A percentile compares a stretch with the other conserved stretches of the same genome.
phyloP scores from a whole-genome alignment of 53 echinoderm and acorn worm genomes.

The Luidia sarsii region DNA sequence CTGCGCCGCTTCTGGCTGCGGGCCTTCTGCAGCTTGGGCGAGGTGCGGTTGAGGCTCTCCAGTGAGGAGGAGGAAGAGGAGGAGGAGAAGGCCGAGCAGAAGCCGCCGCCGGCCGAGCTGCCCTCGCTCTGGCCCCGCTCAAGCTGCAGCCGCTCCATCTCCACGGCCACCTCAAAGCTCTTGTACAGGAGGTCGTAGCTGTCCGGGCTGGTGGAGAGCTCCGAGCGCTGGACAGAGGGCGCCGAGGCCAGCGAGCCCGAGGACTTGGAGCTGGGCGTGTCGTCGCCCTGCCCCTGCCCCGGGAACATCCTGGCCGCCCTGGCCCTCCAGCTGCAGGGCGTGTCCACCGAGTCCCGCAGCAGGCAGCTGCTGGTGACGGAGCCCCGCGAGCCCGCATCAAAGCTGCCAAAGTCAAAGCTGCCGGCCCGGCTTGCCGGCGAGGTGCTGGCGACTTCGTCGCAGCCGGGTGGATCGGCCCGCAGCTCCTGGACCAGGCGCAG shows the following conservation, averaged over 20 bases:
- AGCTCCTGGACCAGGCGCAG: conserved; percentile 35
- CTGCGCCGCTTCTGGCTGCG: conserved; percentile 54
- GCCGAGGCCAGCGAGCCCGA: conserved; percentile 73
- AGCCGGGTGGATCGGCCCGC: conserved; percentile 29
- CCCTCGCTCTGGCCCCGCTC: conserved; percentile 60
- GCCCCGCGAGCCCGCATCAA: background rate
- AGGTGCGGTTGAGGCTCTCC: conserved; percentile 76
- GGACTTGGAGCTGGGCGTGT: conserved; percentile 48
- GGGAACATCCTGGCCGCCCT: background rate
- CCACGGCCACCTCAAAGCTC: conserved; percentile 90
- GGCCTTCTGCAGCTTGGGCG: conserved; percentile 78
- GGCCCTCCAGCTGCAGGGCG: conserved; percentile 44
- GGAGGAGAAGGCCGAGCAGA: background rate
- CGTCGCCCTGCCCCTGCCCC: conserved; percentile 30
- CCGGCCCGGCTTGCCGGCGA: background rate
- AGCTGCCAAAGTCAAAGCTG: background rate
- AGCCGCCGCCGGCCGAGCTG: conserved; percentile 8
- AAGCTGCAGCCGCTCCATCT: conserved; percentile 69
- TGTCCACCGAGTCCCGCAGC: conserved; percentile 2
- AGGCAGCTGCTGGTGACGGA: conserved; percentile 19
- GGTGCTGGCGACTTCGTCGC: background rate
- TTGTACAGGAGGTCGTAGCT: conserved; percentile 95
- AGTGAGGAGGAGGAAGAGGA: no score
- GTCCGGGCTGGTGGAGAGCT: conserved; percentile 84
- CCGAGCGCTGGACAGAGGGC: conserved; percentile 64